Evolutionary conservation across 2,797 vertebrate species (phyloP), one percentile per base, ranked within the genome.

Genomic region (Periparus ater): DNA sequence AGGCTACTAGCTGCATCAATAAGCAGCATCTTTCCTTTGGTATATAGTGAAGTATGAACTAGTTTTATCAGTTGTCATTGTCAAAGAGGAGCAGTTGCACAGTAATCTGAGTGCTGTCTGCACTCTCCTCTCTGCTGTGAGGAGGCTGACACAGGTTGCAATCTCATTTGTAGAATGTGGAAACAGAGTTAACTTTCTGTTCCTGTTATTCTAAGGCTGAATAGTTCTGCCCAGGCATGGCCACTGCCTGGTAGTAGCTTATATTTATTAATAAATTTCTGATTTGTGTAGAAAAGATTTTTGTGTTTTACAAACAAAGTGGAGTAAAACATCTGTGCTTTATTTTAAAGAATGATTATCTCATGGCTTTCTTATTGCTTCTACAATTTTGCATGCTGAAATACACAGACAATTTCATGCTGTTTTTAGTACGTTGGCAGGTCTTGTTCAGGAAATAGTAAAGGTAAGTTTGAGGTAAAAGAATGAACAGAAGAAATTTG

Each of bases 111-210:
- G 5, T 34, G 26, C 61, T 6, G 22, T 13, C 25, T 57, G 17
- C 7, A 2, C 22, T 61, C 50, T 67, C 7, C 8, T 15, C 34
- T 54, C 44, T 53, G 0, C 18, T 20, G 0, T 17, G 29, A 74
- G 25, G 50, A 50, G 38, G 16, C 38, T 81, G 57, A 23, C 1
- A 1, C 22, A 44, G 50, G 20, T 68, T 68, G 10, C 14, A 19
- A 0, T 88, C 58, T 84, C 27, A 4, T 54, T 27, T 7, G 6
- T 68, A 61, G 84, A 9, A 30, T 27, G 13, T 16, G 19, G 29
- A 54, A 87, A 19, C 16, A 70, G 15, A 26, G 42, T 87, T 62
- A 47, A 45, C 11, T 86, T 70, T 58, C 36, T 26, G 4, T 70
- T 72, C 44, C 27, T 62, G 18, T 61, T 34, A 5, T 21, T 85